Evolutionary conservation across 2,888 invertebrate genomes (phyloP), one percentile per base, ranked within the genome.

Genomic region (Frankliniella fusca): DNA sequence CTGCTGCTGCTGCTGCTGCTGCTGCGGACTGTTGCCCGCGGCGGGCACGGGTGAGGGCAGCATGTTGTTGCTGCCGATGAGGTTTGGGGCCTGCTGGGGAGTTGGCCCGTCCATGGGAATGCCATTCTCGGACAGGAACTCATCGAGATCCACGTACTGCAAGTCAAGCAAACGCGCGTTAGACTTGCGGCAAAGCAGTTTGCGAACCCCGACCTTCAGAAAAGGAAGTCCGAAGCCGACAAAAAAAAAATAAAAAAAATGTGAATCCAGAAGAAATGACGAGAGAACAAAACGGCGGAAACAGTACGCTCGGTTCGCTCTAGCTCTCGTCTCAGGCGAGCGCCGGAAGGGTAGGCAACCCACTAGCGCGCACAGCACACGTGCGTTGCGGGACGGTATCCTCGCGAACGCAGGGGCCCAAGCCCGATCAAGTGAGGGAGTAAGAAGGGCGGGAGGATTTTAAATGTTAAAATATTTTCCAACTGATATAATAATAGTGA

Each of bases 101-200:
- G 83, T 27, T 82, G 84, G 84, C 83, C 82, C 91, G 83, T 96
- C 95, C 88, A 94, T 93, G 85, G 96, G 95, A 89, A 96, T 95
- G 86, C 96, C 96, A 89, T 97, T 97, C 90, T 97, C 97, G 87
- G 95, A 96, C 87, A 97, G 92, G 90, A 97, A 97, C 90, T 97
- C 97, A 90, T 98, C 97, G 90, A 98, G 91, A 90, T 97, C 97
- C 90, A 97, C 97, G 90, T 97, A 97, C 95, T 97, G 91, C 86
- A 92, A 91, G 85, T 50, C 61, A 27, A 81, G 80, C 15, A 76
- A 8, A 38, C 79, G 27, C 76, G 54, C 76, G 76, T 82, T 80
- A 82, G 80, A 80, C 49, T 80, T 80, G 54, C 70, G 81, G 27
- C 38, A 50, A 70, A 61, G 23, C 48, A 81, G 65, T 48, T 48